Evolutionary conservation across 2,113 vertebrate species (phyloP).

Genomic region (Caloenas nicobarica): DNA sequence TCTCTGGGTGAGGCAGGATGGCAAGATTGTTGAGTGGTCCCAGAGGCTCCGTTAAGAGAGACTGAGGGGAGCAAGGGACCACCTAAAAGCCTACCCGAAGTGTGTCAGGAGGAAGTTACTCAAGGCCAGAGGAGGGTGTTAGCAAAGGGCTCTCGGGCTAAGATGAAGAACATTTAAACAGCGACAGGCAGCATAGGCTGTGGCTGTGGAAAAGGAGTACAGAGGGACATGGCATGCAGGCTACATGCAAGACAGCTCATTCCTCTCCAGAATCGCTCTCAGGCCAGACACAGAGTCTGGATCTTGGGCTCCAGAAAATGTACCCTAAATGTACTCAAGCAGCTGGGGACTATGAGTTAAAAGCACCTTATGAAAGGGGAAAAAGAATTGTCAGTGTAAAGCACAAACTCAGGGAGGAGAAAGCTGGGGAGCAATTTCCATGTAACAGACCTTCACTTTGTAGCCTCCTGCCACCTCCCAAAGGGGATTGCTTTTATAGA

Average conservation of each 20-base stretch:
- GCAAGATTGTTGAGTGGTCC: neutral
- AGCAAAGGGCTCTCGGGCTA: neutral
- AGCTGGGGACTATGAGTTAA: neutral
- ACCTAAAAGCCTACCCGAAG: neutral
- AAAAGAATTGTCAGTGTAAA: neutral
- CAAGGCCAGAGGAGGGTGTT: neutral
- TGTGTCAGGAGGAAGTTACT: neutral
- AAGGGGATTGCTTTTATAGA: neutral
- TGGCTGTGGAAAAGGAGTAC: accelerated
- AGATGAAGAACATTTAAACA: neutral
- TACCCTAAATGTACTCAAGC: neutral
- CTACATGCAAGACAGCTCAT: neutral
- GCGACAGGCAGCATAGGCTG: neutral
- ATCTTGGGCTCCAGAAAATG: neutral
- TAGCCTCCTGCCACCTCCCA: neutral
- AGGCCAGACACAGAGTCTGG: neutral
- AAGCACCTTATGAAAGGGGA: neutral
- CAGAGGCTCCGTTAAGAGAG: neutral
- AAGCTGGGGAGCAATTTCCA: neutral
- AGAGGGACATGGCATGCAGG: neutral
- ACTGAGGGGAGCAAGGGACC: neutral
- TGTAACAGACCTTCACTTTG: neutral
- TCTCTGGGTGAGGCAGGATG: neutral
- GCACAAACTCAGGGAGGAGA: neutral
- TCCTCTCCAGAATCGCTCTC: neutral